Evolutionary conservation across 2,888 invertebrate species (phyloP).

Genomic region (Drosophila fulvimacula): DNA sequence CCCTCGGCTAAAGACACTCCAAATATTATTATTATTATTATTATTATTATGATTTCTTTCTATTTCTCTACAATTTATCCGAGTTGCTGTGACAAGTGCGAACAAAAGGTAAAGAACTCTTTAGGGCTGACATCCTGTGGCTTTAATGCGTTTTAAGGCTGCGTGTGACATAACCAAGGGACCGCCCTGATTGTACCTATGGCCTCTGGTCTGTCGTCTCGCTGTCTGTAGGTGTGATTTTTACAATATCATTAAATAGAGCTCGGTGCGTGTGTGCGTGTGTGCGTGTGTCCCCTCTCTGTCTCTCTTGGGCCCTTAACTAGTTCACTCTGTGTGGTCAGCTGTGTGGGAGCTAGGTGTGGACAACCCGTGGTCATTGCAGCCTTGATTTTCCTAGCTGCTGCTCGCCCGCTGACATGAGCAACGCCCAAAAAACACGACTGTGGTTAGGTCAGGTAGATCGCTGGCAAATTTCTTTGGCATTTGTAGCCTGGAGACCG

Average conservation of each 20-base stretch:
- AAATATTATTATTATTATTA: constrained; percentile 44
- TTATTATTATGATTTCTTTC: constrained; percentile 23
- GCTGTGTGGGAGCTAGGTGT: constrained; percentile 68
- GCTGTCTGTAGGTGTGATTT: constrained; percentile 77
- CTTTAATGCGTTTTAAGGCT: constrained; percentile 74
- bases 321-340: constrained; percentile 61
- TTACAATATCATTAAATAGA: constrained; percentile 79
- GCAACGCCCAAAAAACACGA: constrained; percentile 65
- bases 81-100: constrained; percentile 66
- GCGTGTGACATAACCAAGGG: constrained; percentile 80
- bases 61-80: constrained; percentile 1
- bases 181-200: constrained; percentile 76
- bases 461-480: constrained; percentile 24
- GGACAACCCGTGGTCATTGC: constrained; percentile 73
- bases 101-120: constrained; percentile 65
- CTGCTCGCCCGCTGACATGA: constrained; percentile 69
- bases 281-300: neutral
- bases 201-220: constrained; percentile 15
- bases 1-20: constrained; percentile 7
- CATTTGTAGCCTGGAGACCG: constrained; percentile 53
- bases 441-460: constrained; percentile 61
- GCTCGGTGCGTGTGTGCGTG: constrained; percentile 8
- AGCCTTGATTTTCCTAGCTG: constrained; percentile 28
- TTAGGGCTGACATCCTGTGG: constrained; percentile 72
- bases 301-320: constrained; percentile 30